Base-by-base conservation (phyloP, 2,797 vertebrate species). In the Champsocephalus gunnari region DNA sequence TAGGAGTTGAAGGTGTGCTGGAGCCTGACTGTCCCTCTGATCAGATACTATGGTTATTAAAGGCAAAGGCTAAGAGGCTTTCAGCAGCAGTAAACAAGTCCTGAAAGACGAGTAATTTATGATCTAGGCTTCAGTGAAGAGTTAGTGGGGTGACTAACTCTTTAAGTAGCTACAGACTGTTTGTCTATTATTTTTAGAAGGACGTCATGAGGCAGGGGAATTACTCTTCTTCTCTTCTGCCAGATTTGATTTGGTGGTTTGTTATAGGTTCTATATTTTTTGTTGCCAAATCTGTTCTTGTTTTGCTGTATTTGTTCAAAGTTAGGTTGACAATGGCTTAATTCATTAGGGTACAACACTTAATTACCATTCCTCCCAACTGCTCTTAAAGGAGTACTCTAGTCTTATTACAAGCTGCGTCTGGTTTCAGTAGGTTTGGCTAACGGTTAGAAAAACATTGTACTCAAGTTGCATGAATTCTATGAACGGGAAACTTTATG, bases 1-100 rank as follows among this genome's bases (percentile, higher is more conserved):
- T 56, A 44, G 5, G 45, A 65, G 68, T 0, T 32, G 80, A 68
- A 71, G 56, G 66, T 70, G 54, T 58, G 50, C 34, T 56, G 81
- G 75, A 81, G 83, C 50, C 80, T 1, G 19, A 71, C 19, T 58
- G 83, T 87, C 83, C 83, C 57, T 2, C 83, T 38, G 66, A 56
- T 67, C 87, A 84, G 90, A 93, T 92, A 88, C 87, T 80, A 28
- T 61, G 67, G 84, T 90, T 92, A 92, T 93, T 92, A 89, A 82
- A 78, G 86, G 87, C 70, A 10, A 71, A 65, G 57, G 66, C 51
- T 67, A 32, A 67, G 58, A 11, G 41, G 66, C n/a, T 28, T 10
- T 43, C 44, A 61, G 38, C 68, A 75, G 51, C 70, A 65, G 61
- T 53, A 73, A 58, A 74, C 55, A 54, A 45, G 19, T 61, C 73